Conservation (phyloP, 2,888 invertebrate species). For the Calliscelio sp. region DNA sequence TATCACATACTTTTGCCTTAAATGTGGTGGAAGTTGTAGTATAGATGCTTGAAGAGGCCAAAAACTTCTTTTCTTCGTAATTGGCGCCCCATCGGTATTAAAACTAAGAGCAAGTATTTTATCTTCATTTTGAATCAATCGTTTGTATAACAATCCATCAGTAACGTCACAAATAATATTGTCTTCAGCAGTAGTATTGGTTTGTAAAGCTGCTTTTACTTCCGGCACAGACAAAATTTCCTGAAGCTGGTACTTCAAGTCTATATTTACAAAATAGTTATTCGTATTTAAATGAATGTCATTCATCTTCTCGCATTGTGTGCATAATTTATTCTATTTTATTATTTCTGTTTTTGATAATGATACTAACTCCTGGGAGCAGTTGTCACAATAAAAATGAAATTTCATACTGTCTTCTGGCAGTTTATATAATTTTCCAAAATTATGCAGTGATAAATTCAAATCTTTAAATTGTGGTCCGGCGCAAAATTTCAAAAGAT, state of each 20-base stretch:
- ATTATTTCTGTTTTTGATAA: constrained; percentile 4
- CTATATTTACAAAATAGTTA: background rate
- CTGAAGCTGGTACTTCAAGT: background rate
- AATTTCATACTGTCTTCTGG: background rate
- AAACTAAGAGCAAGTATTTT: constrained; percentile 5
- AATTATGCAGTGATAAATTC: background rate
- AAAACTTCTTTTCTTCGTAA: constrained; percentile 34
- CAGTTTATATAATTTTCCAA: background rate
- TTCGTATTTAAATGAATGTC: background rate
- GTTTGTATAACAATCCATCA: background rate
- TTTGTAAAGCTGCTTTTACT: background rate
- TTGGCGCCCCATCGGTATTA: constrained; percentile 27
- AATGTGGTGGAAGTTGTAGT: constrained; percentile 22
- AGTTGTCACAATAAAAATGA: background rate
- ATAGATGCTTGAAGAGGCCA: constrained; percentile 31
- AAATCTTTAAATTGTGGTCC: constrained; percentile 13
- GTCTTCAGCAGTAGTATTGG: background rate
- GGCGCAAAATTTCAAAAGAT: constrained; percentile 23
- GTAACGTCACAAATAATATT: background rate
- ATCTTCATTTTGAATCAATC: background rate
- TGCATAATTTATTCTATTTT: background rate
- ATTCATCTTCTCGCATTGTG: background rate
- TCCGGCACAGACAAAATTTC: background rate
- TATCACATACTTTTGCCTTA: background rate
- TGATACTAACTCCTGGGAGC: background rate